Evolutionary conservation across 2,113 vertebrate genomes (phyloP), one percentile per base, ranked within the genome.

Genomic region (Anguilla japonica): DNA sequence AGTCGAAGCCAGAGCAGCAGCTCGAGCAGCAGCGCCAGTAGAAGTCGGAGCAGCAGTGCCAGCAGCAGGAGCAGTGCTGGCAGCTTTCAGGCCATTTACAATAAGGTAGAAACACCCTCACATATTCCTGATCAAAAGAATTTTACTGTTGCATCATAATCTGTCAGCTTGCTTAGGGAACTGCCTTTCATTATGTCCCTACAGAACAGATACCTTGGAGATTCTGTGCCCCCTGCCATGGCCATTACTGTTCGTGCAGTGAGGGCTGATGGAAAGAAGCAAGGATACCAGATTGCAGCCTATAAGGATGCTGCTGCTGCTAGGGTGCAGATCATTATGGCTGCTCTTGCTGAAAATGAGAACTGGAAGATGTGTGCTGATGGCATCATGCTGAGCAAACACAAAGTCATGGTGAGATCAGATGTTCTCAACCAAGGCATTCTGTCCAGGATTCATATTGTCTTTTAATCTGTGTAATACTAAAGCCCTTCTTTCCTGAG

Each of bases 301-400:
- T 97, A 95, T 67, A 14, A 91, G 41, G 93, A 96, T 86, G 81
- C 93, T 57, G 0, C 87, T 86, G 93, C n/a, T 53, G 87, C 92
- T 57, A 94, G 93, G 88, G 0, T 96, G 67, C 97, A 97, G 88
- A 34, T 96, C 0, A 94, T 96, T 60, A 50, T 96, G 56, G 93
- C 94, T 87, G 91, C 94, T 85, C 91, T 96, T 86, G 90, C 92
- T 81, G 87, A 92, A 18, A 91, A 92, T 26, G 91, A 93, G 93
- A 96, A 94, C 82, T 97, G 95, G 95, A 95, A 93, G 87, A 2
- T 96, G 40, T 96, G 95, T 89, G 94, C 93, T 86, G 96, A 97
- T 90, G 95, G 95, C 79, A 87, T 91, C 46, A 14, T 96, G 71
- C 88, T 95, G 86, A 97, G 94, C 89, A 0, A 88, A 84, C 93